These are phyloP conservation scores for Brachypodius melanocephalos DNA, from an alignment of 2,113 vertebrate species.

Conservation along the genomic window DNA sequence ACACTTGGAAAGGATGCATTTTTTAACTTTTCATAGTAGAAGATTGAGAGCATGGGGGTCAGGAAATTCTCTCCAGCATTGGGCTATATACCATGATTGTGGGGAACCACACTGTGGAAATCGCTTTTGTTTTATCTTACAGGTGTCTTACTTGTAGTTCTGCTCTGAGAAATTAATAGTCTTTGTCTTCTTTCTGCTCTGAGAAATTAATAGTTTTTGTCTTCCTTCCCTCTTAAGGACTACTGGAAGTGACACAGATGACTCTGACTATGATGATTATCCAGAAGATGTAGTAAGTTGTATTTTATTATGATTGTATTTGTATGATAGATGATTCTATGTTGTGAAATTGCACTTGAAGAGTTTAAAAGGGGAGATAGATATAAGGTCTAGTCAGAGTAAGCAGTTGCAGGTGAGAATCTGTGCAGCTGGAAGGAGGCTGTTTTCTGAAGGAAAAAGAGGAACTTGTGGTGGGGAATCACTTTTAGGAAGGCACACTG, in stretches of 20 bases:
- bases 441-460: background rate
- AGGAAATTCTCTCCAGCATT: background rate
- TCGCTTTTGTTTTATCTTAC: background rate
- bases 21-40: background rate
- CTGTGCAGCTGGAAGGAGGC: background rate
- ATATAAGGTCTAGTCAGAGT: background rate
- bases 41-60: background rate
- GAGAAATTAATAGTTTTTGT: background rate
- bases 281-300: slow-evolving; percentile 77
- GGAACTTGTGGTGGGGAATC: background rate
- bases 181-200: background rate
- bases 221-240: slow-evolving; percentile 58
- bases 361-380: background rate
- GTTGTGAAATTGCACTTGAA: background rate
- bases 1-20: background rate
- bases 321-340: background rate
- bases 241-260: slow-evolving; percentile 71
- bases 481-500: background rate
- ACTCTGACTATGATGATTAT: slow-evolving; percentile 77
- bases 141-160: background rate
- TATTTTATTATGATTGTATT: background rate
- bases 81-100: background rate
- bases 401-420: background rate
- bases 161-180: background rate
- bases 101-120: background rate